A percentile compares a stretch with the other conserved stretches of the same genome.
phyloP scores from a whole-genome alignment of 1,140 invertebrate species.

The Campodea augens region DNA sequence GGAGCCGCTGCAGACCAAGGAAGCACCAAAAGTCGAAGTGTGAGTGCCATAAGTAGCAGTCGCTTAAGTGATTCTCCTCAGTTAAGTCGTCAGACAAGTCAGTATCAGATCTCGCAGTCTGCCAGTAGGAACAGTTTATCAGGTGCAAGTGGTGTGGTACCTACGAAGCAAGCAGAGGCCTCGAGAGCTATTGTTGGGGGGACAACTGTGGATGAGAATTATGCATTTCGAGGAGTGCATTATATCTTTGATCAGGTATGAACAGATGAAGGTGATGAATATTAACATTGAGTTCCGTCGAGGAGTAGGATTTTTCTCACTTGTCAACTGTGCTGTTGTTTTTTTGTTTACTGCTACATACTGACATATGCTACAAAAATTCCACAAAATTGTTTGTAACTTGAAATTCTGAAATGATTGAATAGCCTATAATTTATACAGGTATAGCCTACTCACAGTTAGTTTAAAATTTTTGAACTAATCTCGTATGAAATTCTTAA shows the following conservation, averaged over 20 bases:
- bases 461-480: too few relatives aligned
- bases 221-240: conserved; percentile 67
- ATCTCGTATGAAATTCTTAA: too few relatives aligned
- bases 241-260: conserved; percentile 62
- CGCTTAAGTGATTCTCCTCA: conserved; percentile 26
- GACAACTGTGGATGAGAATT: conserved; percentile 53
- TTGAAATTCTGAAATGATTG: too few relatives aligned
- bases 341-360: too few relatives aligned
- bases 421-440: too few relatives aligned
- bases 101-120: conserved; percentile 1
- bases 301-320: too few relatives aligned
- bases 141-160: conserved; percentile 22
- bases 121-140: neutral
- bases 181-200: conserved; percentile 33
- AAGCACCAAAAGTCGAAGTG: conserved; percentile 33
- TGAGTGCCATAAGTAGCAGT: conserved; percentile 35
- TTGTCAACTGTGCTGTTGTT: too few relatives aligned
- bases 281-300: too few relatives aligned
- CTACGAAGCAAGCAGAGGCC: conserved; percentile 29
- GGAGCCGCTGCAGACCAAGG: conserved; percentile 40
- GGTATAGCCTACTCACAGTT: too few relatives aligned
- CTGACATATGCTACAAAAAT: too few relatives aligned
- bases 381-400: too few relatives aligned
- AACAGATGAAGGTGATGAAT: too few relatives aligned
- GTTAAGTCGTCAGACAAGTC: neutral